A percentile compares a stretch with the other conserved stretches of the same genome.
Conservation (phyloP, 2,797 vertebrate species). For the Helostoma temminkii region DNA sequence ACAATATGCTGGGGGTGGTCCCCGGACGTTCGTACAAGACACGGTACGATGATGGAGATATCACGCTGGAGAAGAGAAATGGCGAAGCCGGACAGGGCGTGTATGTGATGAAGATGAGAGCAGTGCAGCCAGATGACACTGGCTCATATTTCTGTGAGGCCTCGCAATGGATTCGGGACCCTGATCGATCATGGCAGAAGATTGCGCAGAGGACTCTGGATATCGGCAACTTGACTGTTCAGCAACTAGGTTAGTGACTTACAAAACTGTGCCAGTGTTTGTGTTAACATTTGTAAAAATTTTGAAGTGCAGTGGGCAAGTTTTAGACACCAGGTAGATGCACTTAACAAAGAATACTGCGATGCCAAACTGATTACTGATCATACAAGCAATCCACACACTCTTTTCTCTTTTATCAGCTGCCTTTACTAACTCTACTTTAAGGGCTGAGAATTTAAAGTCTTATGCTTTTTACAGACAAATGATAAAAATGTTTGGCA, state of each 20-base stretch:
- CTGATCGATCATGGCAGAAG: slow-evolving; percentile 87
- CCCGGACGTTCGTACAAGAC: slow-evolving; percentile 78
- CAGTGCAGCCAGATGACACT: slow-evolving; percentile 80
- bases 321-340: too few species aligned
- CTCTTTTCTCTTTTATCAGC: too few species aligned
- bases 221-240: slow-evolving; percentile 88
- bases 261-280: neutral
- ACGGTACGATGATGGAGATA: slow-evolving; percentile 83
- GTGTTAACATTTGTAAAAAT: neutral
- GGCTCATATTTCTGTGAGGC: slow-evolving; percentile 91
- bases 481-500: too few species aligned
- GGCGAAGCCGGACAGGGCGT: slow-evolving; percentile 73
- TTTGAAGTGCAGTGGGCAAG: too few species aligned
- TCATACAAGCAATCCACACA: too few species aligned
- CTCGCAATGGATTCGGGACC: slow-evolving; percentile 90
- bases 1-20: slow-evolving; percentile 81
- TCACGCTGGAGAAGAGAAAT: slow-evolving; percentile 87
- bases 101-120: slow-evolving; percentile 86
- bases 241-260: slow-evolving; percentile 84
- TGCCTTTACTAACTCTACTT: too few species aligned
- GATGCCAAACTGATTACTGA: too few species aligned
- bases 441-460: too few species aligned
- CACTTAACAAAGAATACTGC: too few species aligned
- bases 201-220: slow-evolving; percentile 88
- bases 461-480: too few species aligned